These are phyloP conservation scores for Callospermophilus lateralis DNA, from an alignment of 2,113 vertebrate genomes.

Conservation along the genomic window DNA sequence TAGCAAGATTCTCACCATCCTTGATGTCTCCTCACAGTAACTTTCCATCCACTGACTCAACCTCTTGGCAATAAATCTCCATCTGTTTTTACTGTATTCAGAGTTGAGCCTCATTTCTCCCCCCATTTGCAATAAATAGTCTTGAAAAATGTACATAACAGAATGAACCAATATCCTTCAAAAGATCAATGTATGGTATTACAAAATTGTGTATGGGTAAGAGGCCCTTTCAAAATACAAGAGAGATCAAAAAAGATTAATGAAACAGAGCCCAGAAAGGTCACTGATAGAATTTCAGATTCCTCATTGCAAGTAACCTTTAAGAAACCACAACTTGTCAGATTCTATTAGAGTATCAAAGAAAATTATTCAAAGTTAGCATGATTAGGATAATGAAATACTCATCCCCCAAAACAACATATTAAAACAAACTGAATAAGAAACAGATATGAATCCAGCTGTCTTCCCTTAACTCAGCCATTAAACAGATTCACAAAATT, in stretches of 20 bases:
- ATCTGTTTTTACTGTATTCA: neutral
- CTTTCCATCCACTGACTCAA: neutral
- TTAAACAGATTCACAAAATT: neutral
- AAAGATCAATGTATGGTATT: neutral
- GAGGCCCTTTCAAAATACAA: constrained; percentile 1
- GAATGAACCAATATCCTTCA: neutral
- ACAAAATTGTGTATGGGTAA: neutral
- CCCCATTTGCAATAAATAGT: neutral
- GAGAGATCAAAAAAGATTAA: neutral
- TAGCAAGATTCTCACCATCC: neutral
- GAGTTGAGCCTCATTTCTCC: neutral
- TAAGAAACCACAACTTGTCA: neutral
- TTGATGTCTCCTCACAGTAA: neutral
- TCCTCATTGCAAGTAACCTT: neutral
- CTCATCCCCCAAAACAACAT: neutral
- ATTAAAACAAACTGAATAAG: neutral
- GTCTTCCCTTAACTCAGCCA: neutral
- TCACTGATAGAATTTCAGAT: neutral
- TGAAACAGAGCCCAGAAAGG: neutral
- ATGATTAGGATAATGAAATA: neutral
- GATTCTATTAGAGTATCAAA: neutral
- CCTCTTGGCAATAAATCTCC: neutral
- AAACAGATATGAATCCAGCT: neutral
- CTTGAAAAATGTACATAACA: neutral
- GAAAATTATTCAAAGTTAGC: neutral